A percentile compares a stretch with the other conserved stretches of the same genome.
Conservation (phyloP, 2,797 vertebrate genomes). For the Steatocranus sp. region DNA sequence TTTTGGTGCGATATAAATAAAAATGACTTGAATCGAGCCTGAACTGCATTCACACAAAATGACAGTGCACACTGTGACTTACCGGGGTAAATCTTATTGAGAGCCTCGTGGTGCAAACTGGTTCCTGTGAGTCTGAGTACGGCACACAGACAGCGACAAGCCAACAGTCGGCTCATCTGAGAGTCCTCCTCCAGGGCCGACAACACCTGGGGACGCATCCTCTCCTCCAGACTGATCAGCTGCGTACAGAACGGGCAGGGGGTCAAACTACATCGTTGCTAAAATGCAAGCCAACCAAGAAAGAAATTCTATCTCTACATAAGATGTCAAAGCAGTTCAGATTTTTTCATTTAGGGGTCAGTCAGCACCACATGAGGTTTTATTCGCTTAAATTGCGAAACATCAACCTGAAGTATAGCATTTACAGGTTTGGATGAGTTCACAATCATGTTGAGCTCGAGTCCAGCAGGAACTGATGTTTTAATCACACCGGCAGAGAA, state of each 20-base stretch:
- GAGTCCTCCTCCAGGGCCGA: conserved; percentile 87
- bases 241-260: conserved; percentile 39
- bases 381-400: not conserved
- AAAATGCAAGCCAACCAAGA: not conserved
- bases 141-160: conserved; percentile 77
- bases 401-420: not conserved
- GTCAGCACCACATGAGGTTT: not conserved
- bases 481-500: conserved; percentile 31
- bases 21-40: not conserved
- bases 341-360: not conserved
- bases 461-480: conserved; percentile 7
- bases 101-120: conserved; percentile 70
- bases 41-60: not conserved
- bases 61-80: not conserved
- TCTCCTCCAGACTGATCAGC: conserved; percentile 74
- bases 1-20: not conserved
- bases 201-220: conserved; percentile 74
- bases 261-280: not conserved
- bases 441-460: not conserved
- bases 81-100: conserved; percentile 89
- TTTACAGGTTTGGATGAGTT: conserved; percentile 9
- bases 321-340: not conserved
- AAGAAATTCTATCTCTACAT: not conserved
- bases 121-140: conserved; percentile 69
- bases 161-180: conserved; percentile 78